A percentile compares a stretch with the other conserved stretches of the same genome.
Evolutionary conservation across 2,888 invertebrate species (phyloP).

Genomic region (Lithophane socia): DNA sequence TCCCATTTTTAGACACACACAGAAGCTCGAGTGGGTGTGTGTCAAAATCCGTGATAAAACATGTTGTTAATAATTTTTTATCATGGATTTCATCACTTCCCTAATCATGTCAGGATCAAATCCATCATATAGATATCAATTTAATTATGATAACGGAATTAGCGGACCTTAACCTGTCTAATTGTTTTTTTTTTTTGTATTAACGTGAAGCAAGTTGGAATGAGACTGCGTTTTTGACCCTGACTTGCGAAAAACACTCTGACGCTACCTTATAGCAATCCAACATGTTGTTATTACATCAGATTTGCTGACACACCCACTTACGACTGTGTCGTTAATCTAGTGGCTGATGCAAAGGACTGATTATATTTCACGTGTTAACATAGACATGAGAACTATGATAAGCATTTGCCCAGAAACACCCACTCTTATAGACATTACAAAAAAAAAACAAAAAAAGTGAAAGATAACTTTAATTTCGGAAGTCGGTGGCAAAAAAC

Average conservation of each 20-base stretch:
- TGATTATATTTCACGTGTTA: constrained; percentile 4
- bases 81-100: no score
- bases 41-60: not conserved
- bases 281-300: not conserved
- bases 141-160: constrained; percentile 37
- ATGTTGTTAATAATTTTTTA: no score
- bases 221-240: constrained; percentile 23
- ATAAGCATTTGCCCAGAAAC: not conserved
- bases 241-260: constrained; percentile 22
- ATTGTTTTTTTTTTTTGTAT: not conserved
- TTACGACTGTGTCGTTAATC: not conserved
- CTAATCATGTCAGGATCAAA: constrained; percentile 3
- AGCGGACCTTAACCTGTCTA: not conserved
- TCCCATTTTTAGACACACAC: not conserved
- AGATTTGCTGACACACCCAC: constrained; percentile 38
- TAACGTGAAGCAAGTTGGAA: not conserved
- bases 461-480: no score
- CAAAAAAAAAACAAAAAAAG: no score
- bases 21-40: constrained; percentile 11
- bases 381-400: not conserved
- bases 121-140: not conserved
- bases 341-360: not conserved
- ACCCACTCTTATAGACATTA: not conserved
- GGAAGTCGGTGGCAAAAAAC: no score
- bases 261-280: not conserved